Evolutionary conservation across 2,888 invertebrate species (phyloP), one percentile per base, ranked within the genome.

Genomic region (Sesamia inferens): DNA sequence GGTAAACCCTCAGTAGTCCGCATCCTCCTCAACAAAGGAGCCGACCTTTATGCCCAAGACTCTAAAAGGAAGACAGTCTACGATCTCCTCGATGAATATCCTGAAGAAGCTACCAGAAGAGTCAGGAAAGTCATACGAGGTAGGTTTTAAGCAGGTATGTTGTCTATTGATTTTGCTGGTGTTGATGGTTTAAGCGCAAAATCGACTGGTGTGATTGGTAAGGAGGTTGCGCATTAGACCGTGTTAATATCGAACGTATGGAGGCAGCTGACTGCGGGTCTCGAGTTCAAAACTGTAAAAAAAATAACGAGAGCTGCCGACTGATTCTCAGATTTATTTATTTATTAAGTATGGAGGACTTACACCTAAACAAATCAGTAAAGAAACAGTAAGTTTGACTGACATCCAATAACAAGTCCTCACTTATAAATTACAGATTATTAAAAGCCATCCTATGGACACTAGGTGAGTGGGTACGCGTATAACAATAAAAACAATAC

Each of bases 1-100:
- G 99, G 99, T 24, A 99, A 99, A 93, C 97, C 98, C 84, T 98
- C 98, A 75, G 99, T 99, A 24, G 99, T 99, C 39, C 97, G 98
- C 70, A 97, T 98, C 0, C 96, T 99, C 54, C 95, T 99, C 22
- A 97, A 98, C 79, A 97, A 97, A 85, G 99, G 98, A 1, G 98
- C 98, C 31, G 98, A 99, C 92, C 96, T 98, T 59, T 97, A 97
- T 78, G 98, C 98, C 62, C 97, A 97, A 42, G 98, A 99, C 91
- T 97, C 97, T 13, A 97, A 97, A 81, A 98, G 98, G 74, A 97
- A 98, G 91, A 99, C 99, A 10, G 99, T 99, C 3, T 96, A 98
- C 87, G 98, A 99, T 89, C 96, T 99, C 74, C 96, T 99, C 31
- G 97, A 98, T 69, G 98, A 98, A 88, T 98, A 99, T 93, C 98